Base-by-base conservation (phyloP, 2,797 vertebrate genomes). In the Melanogrammus aeglefinus region DNA sequence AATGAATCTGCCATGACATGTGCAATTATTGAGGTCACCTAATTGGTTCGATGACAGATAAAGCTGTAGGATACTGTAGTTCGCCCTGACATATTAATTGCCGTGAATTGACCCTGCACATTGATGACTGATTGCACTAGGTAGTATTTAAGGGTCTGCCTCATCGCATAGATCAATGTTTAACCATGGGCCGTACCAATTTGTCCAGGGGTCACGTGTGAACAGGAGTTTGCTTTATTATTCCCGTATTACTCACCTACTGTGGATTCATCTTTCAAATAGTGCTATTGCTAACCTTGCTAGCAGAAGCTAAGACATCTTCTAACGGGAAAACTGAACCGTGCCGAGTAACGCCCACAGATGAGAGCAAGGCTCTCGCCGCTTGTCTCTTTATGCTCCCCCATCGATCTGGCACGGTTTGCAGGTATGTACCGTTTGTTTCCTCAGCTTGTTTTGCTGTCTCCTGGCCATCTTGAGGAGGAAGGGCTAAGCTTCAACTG, bases 381-480 rank as follows among this genome's bases (percentile, higher is more conserved):
- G 80, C 76, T 77, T 79, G 79, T 76, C 57, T 63, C 57, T 63
- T 63, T 7, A 6, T 63, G 57, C 76, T 81, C 33, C 77, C 77
- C 57, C 81, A 75, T 83, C 69, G 21, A 73, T 85, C 78, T 86
- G 75, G 82, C 81, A 77, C 78, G 79, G 72, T 63, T 81, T 72
- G 78, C 82, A 89, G 90, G 86, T 91, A 89, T 85, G 87, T 81
- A 78, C 78, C n/a, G 29, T 81, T 66, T 81, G 83, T 82, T 81
- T 79, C 87, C 82, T 82, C 86, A 82, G 83, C 82, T 72, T 86
- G 82, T 80, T 85, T 84, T 79, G 21, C 72, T 47, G 82, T 88
- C 82, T 86, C 84, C 83, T 51, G 80, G 85, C 84, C 80, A 87
- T 80, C 85, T 63, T 24, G 74, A 79, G 79, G 85, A 47, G 81